phyloP scores from a whole-genome alignment of 2,113 vertebrate genomes.

The Climacteris rufus region DNA sequence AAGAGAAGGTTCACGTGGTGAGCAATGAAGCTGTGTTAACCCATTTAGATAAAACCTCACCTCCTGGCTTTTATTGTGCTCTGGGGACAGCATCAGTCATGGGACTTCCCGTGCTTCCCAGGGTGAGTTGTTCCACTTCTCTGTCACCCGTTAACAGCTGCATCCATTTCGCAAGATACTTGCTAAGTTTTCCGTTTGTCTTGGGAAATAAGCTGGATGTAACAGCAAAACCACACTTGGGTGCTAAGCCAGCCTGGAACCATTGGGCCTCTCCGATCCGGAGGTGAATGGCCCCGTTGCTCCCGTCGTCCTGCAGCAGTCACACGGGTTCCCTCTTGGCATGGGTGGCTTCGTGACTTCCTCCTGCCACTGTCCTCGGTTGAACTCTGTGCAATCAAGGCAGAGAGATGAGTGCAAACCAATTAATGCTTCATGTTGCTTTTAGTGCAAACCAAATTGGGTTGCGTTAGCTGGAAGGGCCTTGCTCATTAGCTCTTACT shows the following conservation, averaged over 20 bases:
- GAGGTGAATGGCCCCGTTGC: background rate
- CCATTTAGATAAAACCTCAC: background rate
- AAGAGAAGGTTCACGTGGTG: background rate
- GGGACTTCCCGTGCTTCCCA: background rate
- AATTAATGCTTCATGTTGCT: constrained; percentile 21
- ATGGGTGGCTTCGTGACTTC: background rate
- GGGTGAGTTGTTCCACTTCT: background rate
- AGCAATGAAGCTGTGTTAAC: background rate
- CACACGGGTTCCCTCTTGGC: background rate
- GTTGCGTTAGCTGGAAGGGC: background rate
- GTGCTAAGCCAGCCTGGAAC: background rate
- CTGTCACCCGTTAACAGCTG: background rate
- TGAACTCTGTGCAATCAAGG: constrained; percentile 19
- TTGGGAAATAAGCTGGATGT: background rate
- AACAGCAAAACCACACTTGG: background rate
- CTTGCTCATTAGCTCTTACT: background rate
- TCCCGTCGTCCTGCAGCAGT: background rate
- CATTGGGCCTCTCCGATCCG: background rate
- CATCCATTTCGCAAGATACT: background rate
- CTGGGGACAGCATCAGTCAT: background rate
- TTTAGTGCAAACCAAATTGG: background rate
- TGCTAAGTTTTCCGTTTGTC: background rate
- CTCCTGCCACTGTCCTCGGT: background rate
- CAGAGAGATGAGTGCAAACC: background rate
- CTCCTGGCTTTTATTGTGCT: background rate